Conservation (phyloP, 1,140 invertebrate species). For the Drosophila willistoni region DNA sequence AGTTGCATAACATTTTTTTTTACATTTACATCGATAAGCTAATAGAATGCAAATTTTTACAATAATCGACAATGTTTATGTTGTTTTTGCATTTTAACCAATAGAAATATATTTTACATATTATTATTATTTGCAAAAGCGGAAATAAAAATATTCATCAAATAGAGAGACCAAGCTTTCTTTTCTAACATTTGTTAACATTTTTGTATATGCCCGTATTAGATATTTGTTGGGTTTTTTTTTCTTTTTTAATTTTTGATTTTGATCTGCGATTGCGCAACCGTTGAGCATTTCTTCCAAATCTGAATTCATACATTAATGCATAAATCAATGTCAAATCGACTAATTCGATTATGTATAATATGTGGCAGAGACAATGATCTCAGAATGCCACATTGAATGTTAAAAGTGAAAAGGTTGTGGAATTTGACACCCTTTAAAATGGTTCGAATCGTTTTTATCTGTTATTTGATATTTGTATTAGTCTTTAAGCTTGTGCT, state of each 20-base stretch:
- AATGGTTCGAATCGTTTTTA: slow-evolving; percentile 46
- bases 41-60: not conserved
- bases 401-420: slow-evolving; percentile 64
- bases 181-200: slow-evolving; percentile 53
- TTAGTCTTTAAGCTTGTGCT: slow-evolving; percentile 42
- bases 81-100: not conserved
- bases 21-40: no score
- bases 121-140: slow-evolving; percentile 12
- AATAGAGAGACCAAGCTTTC: slow-evolving; percentile 43
- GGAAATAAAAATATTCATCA: slow-evolving; percentile 34
- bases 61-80: not conserved
- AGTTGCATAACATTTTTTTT: no score
- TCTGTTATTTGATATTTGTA: slow-evolving; percentile 28
- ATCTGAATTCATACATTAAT: slow-evolving; percentile 26
- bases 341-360: slow-evolving; percentile 34
- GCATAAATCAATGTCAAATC: slow-evolving; percentile 62
- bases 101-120: slow-evolving; percentile 9
- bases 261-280: slow-evolving; percentile 60
- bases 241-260: slow-evolving; percentile 26
- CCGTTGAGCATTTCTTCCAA: slow-evolving; percentile 36
- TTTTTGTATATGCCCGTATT: not conserved
- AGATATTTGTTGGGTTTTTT: slow-evolving; percentile 12
- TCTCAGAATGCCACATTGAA: slow-evolving; percentile 49
- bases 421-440: slow-evolving; percentile 67
- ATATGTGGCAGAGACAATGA: slow-evolving; percentile 1